Base-by-base conservation (phyloP, 1,140 invertebrate species). In the Lasaia peninsularis region DNA sequence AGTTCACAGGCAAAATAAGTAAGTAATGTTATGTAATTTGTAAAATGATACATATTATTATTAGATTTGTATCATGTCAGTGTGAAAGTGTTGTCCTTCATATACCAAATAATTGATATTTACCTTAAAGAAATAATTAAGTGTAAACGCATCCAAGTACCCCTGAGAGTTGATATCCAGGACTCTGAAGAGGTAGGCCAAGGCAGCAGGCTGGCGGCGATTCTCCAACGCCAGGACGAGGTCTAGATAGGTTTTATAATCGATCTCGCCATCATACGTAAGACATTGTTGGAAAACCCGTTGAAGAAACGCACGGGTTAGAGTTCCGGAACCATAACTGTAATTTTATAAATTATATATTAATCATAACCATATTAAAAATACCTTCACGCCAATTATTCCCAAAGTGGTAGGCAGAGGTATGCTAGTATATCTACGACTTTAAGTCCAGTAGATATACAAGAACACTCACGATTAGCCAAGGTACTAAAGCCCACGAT, bases 201-300 rank as follows among this genome's bases (percentile, higher is more conserved):
- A 85, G 0, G 97, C 94, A 71, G 98, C 96, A 0, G 97, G 96
- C 79, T 98, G 97, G 58, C 95, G 93, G 16, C 96, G 91, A 90
- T 99, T 98, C 83, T 99, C 97, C 62, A 99, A 86, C 0, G 98
- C 98, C 21, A 99, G 89, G 0, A 98, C 96, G 89, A 99, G 96
- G 79, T 99, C 97, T 14, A 99, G 84, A 86, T 98, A 99, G 0
- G 97, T 97, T 89, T 98, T 98, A 82, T 98, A 99, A 86, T 99
- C 98, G 94, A 99, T 98, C 92, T 99, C 97, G 6, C 96, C 97
- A 71, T 97, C 95, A 78, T 98, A 99, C 0, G 98, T 99, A 0
- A 98, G 91, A 73, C 96, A 98, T 76, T 98, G 97, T 88, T 99
- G 96, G 88, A 98, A 99, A 0, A 99, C 95, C 49, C 97, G 91